These are phyloP conservation scores for Varanus komodoensis DNA, from an alignment of 2,113 vertebrate genomes.

Conservation along the genomic window DNA sequence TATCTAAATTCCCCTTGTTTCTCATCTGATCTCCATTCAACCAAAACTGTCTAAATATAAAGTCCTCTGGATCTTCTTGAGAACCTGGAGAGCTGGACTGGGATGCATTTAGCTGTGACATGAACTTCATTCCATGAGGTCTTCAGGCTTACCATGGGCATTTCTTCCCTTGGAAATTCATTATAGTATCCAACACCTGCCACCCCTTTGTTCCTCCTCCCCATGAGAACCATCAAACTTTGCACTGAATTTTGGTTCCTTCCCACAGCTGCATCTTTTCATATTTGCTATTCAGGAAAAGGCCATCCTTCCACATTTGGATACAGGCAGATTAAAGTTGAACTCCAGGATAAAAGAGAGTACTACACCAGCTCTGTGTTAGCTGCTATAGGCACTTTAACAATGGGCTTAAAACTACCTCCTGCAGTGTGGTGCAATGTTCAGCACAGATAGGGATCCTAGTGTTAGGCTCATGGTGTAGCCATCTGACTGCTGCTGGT, in stretches of 20 bases:
- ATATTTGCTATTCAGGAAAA: too few relatives aligned
- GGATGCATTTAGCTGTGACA: too few relatives aligned
- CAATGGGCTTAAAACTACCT: background rate
- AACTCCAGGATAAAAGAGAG: background rate
- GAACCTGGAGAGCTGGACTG: too few relatives aligned
- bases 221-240: too few relatives aligned
- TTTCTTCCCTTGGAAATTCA: background rate
- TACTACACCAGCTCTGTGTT: background rate
- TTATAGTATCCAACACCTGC: background rate
- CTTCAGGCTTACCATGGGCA: background rate
- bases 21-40: too few relatives aligned
- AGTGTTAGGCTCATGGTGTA: too few relatives aligned
- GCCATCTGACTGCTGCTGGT: background rate
- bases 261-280: background rate
- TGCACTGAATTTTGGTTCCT: background rate
- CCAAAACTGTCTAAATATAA: too few relatives aligned
- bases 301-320: background rate
- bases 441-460: background rate
- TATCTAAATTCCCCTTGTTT: too few relatives aligned
- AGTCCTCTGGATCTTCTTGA: too few relatives aligned
- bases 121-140: background rate
- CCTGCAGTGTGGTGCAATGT: too few relatives aligned
- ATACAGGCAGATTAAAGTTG: background rate
- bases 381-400: background rate
- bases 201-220: background rate